phyloP scores from a whole-genome alignment of 2,113 vertebrate species.

The Syngnathus floridae region DNA sequence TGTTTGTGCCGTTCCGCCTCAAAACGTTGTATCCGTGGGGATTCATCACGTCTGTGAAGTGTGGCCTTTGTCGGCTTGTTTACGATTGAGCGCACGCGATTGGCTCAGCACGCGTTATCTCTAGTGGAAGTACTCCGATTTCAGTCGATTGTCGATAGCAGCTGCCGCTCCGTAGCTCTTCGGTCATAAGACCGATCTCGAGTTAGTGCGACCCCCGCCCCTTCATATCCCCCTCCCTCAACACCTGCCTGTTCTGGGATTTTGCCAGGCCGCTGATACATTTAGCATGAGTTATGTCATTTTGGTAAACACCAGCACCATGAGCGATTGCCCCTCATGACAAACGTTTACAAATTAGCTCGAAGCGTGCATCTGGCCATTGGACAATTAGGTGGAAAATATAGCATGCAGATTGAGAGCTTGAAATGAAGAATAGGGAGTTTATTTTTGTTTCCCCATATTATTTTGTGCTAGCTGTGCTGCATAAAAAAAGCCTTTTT shows the following conservation, averaged over 20 bases:
- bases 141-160: not conserved
- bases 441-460: not conserved
- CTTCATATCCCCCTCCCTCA: not conserved
- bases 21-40: not conserved
- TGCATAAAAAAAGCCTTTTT: not conserved
- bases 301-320: not conserved
- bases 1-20: conserved; percentile 6
- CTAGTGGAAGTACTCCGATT: not conserved
- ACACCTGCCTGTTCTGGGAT: conserved; percentile 1
- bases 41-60: not conserved
- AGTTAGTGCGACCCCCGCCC: not conserved
- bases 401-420: not conserved
- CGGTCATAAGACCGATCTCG: not conserved
- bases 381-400: not conserved
- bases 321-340: not conserved
- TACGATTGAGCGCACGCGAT: not conserved
- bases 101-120: not conserved
- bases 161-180: conserved; percentile 1
- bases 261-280: not conserved
- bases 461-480: not conserved
- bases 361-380: not conserved
- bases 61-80: conserved; percentile 1
- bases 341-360: conserved; percentile 1
- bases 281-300: conserved; percentile 9
- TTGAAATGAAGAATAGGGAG: not conserved